Evolutionary conservation across 92 coral and sea anemone species (phyloP).

Genomic region (Epizoanthus stellaris): DNA sequence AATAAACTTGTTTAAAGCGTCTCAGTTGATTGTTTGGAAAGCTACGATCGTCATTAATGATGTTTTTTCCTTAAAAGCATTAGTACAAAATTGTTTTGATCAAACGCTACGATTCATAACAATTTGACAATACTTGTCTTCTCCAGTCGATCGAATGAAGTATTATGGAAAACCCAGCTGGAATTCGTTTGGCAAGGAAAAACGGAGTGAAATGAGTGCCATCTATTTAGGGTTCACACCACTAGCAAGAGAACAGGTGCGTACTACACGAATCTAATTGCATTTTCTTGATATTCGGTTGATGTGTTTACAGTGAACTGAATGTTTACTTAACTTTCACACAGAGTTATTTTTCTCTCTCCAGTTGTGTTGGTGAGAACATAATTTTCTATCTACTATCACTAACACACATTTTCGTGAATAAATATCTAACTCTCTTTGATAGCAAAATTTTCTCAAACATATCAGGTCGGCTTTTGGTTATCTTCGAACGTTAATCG

Average conservation of each 20-base stretch:
- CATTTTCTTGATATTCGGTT: background rate
- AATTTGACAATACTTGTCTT: background rate
- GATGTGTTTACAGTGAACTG: background rate
- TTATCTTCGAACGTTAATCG: constrained; percentile 1
- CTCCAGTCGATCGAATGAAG: background rate
- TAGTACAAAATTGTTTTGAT: background rate
- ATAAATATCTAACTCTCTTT: background rate
- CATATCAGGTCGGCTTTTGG: background rate
- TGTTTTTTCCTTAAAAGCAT: background rate
- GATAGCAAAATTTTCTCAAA: background rate
- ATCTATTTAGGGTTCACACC: constrained; percentile 11
- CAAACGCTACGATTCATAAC: background rate
- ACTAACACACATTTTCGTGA: background rate
- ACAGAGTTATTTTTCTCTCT: background rate
- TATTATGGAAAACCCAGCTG: background rate
- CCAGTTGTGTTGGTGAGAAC: background rate
- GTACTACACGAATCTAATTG: background rate
- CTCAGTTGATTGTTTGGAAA: no score
- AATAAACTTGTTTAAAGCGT: no score
- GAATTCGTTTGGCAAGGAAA: background rate
- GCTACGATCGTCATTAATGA: no score
- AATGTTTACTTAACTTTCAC: background rate
- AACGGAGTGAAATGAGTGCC: background rate
- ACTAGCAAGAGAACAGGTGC: constrained; percentile 9
- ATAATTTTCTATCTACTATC: background rate